Evolutionary conservation across 2,797 vertebrate species (phyloP), one percentile per base, ranked within the genome.

Genomic region (Bovichtus variegatus): DNA sequence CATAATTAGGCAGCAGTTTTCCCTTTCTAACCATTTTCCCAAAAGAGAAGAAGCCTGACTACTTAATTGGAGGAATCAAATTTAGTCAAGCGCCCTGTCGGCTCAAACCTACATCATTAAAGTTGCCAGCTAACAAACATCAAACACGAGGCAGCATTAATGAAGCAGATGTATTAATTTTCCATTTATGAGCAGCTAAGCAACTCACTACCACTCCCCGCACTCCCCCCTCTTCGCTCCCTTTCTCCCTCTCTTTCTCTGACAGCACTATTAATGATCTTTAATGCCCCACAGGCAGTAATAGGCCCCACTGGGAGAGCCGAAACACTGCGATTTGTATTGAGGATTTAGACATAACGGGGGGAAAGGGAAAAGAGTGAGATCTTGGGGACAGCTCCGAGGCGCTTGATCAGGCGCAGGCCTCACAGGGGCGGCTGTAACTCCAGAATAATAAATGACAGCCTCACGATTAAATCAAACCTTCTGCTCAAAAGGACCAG

Each of bases 211-310:
- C 94, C 73, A 68, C 76, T 87, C 91, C 88, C 90, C 80, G 65
- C 76, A 71, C 84, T 71, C 90, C 85, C 87, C 43, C 58, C 76
- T 78, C 84, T 80, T 38, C 36, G 15, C 87, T 89, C 86, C 87
- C 88, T 76, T 89, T 88, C 87, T 88, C 80, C 83, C 89, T 91
- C 91, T 92, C 91, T 92, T 92, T 93, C 90, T 95, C 96, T 97
- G 97, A 97, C 97, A 97, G 97, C 95, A 95, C 95, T 97, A 97
- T 98, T 99, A 98, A 99, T 98, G 97, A 98, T 98, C 96, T 96
- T 97, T 97, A 98, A 98, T 97, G 97, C 96, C 97, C 97, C 95
- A 97, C 97, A 97, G 97, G 97, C 97, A 97, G 96, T 98, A 99
- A 99, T 98, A 96, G 97, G 97, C 95, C 97, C 96, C 97, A 89